A percentile compares a stretch with the other conserved stretches of the same genome.
These are phyloP conservation scores for Empis livida DNA, from an alignment of 2,888 invertebrate species.

Conservation along the genomic window DNA sequence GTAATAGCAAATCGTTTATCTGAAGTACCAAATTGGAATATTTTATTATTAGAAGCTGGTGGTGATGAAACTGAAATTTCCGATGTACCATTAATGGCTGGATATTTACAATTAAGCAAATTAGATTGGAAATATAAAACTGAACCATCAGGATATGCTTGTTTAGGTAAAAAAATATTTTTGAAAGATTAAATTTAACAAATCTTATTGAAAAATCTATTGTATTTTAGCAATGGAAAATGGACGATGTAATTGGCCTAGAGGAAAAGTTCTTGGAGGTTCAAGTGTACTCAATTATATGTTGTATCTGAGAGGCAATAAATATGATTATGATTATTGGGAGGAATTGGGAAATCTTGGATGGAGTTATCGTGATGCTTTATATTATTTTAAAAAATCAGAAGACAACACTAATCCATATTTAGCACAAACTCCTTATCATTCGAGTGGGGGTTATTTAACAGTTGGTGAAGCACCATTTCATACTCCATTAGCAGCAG, in stretches of 20 bases:
- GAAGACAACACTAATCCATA: slow-evolving; percentile 85
- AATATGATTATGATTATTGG: slow-evolving; percentile 82
- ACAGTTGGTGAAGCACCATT: slow-evolving; percentile 79
- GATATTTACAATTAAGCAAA: slow-evolving; percentile 72
- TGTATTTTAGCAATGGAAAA: slow-evolving; percentile 62
- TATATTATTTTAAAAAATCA: slow-evolving; percentile 80
- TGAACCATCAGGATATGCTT: slow-evolving; percentile 70
- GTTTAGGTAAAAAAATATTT: slow-evolving; percentile 53
- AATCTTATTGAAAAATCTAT: no score
- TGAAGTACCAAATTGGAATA: slow-evolving; percentile 66
- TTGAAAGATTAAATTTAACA: background rate
- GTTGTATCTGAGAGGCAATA: slow-evolving; percentile 82
- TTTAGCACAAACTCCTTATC: slow-evolving; percentile 63
- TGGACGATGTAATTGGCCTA: slow-evolving; percentile 78
- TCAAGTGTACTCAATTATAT: slow-evolving; percentile 83
- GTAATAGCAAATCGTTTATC: slow-evolving; percentile 73
- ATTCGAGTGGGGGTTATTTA: slow-evolving; percentile 65
- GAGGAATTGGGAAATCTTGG: slow-evolving; percentile 74
- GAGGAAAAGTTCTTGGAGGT: slow-evolving; percentile 86
- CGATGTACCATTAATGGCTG: slow-evolving; percentile 77
- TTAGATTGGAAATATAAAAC: slow-evolving; percentile 90
- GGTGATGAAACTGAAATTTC: slow-evolving; percentile 85
- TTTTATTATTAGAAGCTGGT: slow-evolving; percentile 72
- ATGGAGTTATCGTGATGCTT: slow-evolving; percentile 69
- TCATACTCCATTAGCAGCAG: slow-evolving; percentile 67